A percentile compares a stretch with the other conserved stretches of the same genome.
phyloP scores from a whole-genome alignment of 2,113 vertebrate genomes.

The Lophura nycthemera region DNA sequence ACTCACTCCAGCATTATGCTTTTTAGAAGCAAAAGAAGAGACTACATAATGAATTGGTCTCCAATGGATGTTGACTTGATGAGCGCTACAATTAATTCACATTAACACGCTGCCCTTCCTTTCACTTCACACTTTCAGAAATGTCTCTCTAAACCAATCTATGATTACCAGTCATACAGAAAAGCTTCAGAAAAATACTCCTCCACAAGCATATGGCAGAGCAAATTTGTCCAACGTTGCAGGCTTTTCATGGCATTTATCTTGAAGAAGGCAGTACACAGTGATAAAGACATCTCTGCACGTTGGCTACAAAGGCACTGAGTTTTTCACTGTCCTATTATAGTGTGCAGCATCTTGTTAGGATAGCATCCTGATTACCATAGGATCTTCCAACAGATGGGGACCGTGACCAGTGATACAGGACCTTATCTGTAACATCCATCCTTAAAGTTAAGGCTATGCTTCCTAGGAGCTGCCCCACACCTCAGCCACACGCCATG shows the following conservation, averaged over 20 bases:
- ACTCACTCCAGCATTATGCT: background rate
- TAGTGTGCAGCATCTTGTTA: background rate
- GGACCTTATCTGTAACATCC: background rate
- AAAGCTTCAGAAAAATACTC: constrained; percentile 70
- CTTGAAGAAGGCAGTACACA: background rate
- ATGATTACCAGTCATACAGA: constrained; percentile 64
- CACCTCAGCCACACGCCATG: background rate
- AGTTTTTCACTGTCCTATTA: background rate
- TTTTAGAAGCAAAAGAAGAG: background rate
- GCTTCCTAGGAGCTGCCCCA: constrained; percentile 4
- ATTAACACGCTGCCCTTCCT: constrained; percentile 54
- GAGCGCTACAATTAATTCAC: constrained; percentile 62
- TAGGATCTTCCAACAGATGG: background rate
- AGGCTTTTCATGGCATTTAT: constrained; percentile 44
- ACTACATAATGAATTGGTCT: constrained; percentile 9
- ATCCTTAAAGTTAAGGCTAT: background rate
- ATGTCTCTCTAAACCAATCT: constrained; percentile 63
- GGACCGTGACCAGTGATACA: background rate
- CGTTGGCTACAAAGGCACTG: background rate
- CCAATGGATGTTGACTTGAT: constrained; percentile 39
- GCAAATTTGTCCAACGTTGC: constrained; percentile 11
- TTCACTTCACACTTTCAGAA: constrained; percentile 67
- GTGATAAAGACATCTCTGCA: fast-evolving
- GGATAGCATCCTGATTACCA: background rate
- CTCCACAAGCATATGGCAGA: constrained; percentile 71